Evolutionary conservation across 2,888 invertebrate genomes (phyloP), one percentile per base, ranked within the genome.

Genomic region (Zaprionus bogoriensis): DNA sequence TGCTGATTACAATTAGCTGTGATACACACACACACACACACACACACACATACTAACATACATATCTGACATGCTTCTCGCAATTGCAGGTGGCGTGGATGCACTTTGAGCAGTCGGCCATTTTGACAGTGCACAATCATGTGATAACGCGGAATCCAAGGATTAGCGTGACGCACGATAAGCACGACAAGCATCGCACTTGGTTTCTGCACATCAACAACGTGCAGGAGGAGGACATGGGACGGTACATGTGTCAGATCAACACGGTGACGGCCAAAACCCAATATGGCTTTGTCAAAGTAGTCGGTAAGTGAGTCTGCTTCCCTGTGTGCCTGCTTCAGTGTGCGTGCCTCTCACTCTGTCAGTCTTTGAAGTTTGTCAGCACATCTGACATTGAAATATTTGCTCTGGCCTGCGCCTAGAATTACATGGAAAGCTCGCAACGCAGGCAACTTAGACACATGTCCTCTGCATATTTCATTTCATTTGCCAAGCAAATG

Each of bases 171-270:
- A 95, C 96, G 59, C 97, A 97, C 91, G 97, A 97, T 92, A 96
- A 97, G 91, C 95, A 95, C 89, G 91, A 91, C 81, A 91, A 90
- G 76, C 97, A 97, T 90, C 94, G 96, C 86, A 97, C 97, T 78
- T 97, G 97, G 97, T 96, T 95, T 92, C 93, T 98, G 88, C 97
- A 97, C 92, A 97, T 98, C 91, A 95, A 94, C 82, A 96, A 97
- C 90, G 97, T 97, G 57, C 95, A 97, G 82, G 96, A 97, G 90
- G 96, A 96, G 89, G 98, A 98, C 92, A 95, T 95, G 86, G 97
- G 98, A 57, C 93, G 96, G 67, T 98, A 97, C 92, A 97, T 97
- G 97, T 97, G 96, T 92, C 97, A 96, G 93, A 97, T 97, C 91
- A 97, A 97, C 92, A 97, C 96, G 3, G 97, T 96, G 83, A 95